These are phyloP conservation scores for Venustaconcha ellipsiformis DNA, from an alignment of 1,140 invertebrate species.

Conservation along the genomic window DNA sequence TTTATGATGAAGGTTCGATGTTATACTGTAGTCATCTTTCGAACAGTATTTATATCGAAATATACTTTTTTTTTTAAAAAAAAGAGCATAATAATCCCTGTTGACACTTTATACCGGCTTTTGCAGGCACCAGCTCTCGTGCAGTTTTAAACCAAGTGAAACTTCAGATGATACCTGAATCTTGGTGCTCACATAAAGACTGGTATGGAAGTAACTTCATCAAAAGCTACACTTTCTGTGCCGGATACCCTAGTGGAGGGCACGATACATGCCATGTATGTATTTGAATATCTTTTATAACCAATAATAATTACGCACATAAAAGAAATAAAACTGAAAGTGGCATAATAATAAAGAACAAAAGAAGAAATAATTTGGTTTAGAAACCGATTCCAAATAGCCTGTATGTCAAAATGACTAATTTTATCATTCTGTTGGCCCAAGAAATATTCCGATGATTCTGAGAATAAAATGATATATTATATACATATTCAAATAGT, in stretches of 20 bases:
- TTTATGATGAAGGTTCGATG: background rate
- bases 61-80: too few species aligned
- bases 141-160: conserved; percentile 50
- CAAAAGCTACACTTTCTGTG: conserved; percentile 49
- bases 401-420: background rate
- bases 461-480: too few species aligned
- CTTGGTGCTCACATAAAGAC: conserved; percentile 33
- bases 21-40: too few species aligned
- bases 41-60: too few species aligned
- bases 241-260: conserved; percentile 46
- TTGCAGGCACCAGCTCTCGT: conserved; percentile 36
- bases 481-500: too few species aligned
- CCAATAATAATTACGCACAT: too few species aligned
- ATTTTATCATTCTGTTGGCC: background rate
- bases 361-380: background rate
- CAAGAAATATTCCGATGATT: too few species aligned
- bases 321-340: too few species aligned
- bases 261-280: conserved; percentile 52
- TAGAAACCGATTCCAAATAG: background rate
- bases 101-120: background rate
- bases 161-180: conserved; percentile 43
- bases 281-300: background rate
- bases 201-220: conserved; percentile 55
- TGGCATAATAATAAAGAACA: background rate
- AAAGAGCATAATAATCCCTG: too few species aligned